Conservation (phyloP, 2,888 invertebrate species). For the Amblyjoppa fuscipennis region DNA sequence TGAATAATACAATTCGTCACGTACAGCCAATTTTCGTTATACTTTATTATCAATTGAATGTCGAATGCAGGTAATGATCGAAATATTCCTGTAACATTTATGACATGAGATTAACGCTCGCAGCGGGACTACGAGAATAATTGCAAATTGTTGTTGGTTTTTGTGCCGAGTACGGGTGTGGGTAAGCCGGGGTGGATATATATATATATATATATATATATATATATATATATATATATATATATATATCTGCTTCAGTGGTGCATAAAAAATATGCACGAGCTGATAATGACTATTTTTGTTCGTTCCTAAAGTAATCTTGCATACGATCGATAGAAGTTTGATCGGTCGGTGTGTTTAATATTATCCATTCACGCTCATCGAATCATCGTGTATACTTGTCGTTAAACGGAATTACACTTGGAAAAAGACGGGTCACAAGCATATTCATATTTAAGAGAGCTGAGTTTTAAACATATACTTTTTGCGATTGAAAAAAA, state of each 20-base stretch:
- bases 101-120: conserved; percentile 28
- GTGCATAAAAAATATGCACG: conserved; percentile 53
- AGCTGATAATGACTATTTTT: conserved; percentile 54
- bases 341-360: conserved; percentile 63
- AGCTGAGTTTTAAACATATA: conserved; percentile 28
- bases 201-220: too few species aligned
- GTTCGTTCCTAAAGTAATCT: conserved; percentile 53
- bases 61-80: conserved; percentile 16
- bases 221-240: too few species aligned
- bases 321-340: conserved; percentile 32
- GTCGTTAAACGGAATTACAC: conserved; percentile 47
- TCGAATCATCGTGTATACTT: conserved; percentile 54
- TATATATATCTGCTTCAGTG: conserved; percentile 36
- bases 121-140: conserved; percentile 37
- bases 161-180: conserved; percentile 43
- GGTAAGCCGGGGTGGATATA: conserved; percentile 8
- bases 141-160: conserved; percentile 41
- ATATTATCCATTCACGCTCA: conserved; percentile 45
- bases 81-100: conserved; percentile 64
- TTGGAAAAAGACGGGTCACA: conserved; percentile 31
- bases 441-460: conserved; percentile 28
- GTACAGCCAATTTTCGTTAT: conserved; percentile 16
- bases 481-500: conserved; percentile 43
- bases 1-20: conserved; percentile 8
- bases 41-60: conserved; percentile 24